Conservation (phyloP, 2,888 invertebrate species). For the Tachystola acroxantha region DNA sequence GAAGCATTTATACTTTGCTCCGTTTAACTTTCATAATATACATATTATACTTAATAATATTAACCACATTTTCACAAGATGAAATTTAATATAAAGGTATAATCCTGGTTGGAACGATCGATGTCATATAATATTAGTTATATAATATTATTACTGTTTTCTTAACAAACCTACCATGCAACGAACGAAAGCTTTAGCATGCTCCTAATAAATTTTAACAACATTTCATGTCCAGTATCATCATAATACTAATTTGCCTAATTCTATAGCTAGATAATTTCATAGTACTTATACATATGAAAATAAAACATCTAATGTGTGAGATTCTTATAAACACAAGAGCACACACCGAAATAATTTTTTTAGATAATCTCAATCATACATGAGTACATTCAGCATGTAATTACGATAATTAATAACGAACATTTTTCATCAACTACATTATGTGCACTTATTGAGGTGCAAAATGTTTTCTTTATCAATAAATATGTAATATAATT, state of each 20-base stretch:
- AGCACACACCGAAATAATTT: conserved; percentile 27
- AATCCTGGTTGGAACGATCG: conserved; percentile 27
- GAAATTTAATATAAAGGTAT: conserved; percentile 42
- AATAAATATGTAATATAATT: too few species aligned
- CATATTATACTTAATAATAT: conserved; percentile 36
- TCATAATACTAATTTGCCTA: conserved; percentile 52
- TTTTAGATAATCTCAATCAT: conserved; percentile 12
- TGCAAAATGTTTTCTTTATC: too few species aligned
- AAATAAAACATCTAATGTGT: conserved; percentile 40
- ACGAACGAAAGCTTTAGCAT: conserved; percentile 60
- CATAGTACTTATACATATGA: conserved; percentile 31
- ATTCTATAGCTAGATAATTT: conserved; percentile 35
- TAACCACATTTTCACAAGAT: conserved; percentile 50
- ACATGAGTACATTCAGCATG: conserved; percentile 23
- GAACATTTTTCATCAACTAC: too few species aligned
- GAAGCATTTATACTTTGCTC: conserved; percentile 46
- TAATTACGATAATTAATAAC: conserved; percentile 1
- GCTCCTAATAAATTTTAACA: conserved; percentile 55
- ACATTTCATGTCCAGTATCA: conserved; percentile 55
- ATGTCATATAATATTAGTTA: conserved; percentile 51
- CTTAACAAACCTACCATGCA: conserved; percentile 66
- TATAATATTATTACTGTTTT: conserved; percentile 46
- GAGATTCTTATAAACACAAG: conserved; percentile 30
- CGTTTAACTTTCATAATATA: conserved; percentile 56
- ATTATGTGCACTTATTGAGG: too few species aligned